phyloP scores from a whole-genome alignment of 64 coral and sea anemone genomes.

The Actinia tenebrosa region DNA sequence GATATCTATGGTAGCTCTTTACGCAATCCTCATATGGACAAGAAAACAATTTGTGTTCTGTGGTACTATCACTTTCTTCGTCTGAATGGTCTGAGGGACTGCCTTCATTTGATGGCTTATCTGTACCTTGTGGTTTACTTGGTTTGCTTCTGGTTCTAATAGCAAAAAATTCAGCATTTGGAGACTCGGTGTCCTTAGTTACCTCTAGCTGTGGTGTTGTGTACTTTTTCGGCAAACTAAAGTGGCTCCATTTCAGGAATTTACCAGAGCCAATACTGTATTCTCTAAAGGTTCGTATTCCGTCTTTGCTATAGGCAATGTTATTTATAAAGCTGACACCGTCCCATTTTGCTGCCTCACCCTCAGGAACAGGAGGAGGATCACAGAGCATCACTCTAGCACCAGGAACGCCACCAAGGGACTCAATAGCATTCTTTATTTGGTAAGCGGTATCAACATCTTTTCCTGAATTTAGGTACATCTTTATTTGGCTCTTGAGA shows the following conservation, averaged over 20 bases:
- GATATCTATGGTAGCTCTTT: background rate
- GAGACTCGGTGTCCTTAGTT: background rate
- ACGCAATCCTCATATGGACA: background rate
- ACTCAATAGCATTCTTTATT: slow-evolving; percentile 27
- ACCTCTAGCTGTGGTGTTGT: background rate
- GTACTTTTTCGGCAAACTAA: background rate
- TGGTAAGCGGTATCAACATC: slow-evolving; percentile 19
- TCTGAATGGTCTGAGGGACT: background rate
- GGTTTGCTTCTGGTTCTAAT: too few relatives aligned
- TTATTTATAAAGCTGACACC: slow-evolving; percentile 52
- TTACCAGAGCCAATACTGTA: slow-evolving; percentile 25
- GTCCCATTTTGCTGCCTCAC: slow-evolving; percentile 42
- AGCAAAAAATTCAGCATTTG: background rate
- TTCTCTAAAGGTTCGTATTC: slow-evolving; percentile 36
- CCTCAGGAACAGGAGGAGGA: slow-evolving; percentile 24
- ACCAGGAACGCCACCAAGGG: slow-evolving; percentile 14
- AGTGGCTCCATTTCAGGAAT: background rate
- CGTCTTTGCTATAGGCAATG: slow-evolving; percentile 23
- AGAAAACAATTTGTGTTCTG: background rate
- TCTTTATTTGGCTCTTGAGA: background rate
- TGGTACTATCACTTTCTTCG: background rate
- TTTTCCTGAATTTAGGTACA: slow-evolving; percentile 22
- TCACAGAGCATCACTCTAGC: slow-evolving; percentile 14
- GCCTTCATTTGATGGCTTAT: background rate
- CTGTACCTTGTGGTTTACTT: background rate